Conservation (phyloP, 2,888 invertebrate genomes). For the Tenthredo scrophulariae region DNA sequence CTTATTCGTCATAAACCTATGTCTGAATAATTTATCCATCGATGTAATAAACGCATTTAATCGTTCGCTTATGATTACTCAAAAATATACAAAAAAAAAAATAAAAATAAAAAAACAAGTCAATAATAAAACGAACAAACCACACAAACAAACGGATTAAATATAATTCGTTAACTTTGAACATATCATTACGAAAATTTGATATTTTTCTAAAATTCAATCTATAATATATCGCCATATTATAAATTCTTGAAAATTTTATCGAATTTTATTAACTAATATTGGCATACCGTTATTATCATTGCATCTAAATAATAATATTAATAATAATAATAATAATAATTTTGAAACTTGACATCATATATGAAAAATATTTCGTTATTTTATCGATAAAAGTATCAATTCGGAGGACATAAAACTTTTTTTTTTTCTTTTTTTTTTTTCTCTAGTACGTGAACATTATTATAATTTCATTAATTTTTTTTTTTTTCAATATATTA, state of each 20-base stretch:
- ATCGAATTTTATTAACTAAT: background rate
- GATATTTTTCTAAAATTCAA: background rate
- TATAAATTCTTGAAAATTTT: background rate
- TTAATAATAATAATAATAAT: background rate
- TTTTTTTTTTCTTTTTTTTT: background rate
- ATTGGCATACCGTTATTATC: background rate
- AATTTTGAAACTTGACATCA: background rate
- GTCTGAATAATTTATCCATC: too few species aligned
- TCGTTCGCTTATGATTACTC: too few species aligned
- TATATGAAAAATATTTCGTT: background rate
- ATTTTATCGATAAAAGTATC: too few species aligned
- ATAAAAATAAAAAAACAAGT: too few species aligned
- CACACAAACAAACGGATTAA: background rate
- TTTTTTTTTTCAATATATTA: too few species aligned
- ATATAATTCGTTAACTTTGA: background rate
- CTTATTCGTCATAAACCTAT: background rate
- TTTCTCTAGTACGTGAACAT: background rate
- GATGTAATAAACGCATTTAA: too few species aligned
- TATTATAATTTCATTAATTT: too few species aligned
- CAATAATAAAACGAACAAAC: background rate
- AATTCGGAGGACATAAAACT: too few species aligned
- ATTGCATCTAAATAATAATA: background rate
- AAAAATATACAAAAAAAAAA: background rate
- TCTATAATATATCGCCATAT: background rate
- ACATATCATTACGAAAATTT: slow-evolving; percentile 6